phyloP scores from a whole-genome alignment of 2,113 vertebrate genomes.

The Pagrus major region DNA sequence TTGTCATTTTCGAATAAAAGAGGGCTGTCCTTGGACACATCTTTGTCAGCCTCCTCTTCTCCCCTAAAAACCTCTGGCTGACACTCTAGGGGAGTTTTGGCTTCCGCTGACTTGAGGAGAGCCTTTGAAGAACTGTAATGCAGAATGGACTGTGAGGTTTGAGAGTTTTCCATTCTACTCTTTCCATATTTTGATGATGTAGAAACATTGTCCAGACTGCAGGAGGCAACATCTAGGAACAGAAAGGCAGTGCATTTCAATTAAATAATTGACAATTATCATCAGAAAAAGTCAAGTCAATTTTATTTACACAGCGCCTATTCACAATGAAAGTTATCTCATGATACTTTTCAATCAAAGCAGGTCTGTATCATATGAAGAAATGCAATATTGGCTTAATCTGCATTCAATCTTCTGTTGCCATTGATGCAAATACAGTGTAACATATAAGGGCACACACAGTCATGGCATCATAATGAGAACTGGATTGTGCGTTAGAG shows the following conservation, averaged over 20 bases:
- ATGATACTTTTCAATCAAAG: too few relatives aligned
- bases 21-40: background rate
- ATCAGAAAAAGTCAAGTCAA: too few relatives aligned
- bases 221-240: constrained; percentile 58
- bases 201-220: background rate
- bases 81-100: background rate
- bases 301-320: too few relatives aligned
- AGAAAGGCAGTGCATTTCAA: background rate
- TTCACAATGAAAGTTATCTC: too few relatives aligned
- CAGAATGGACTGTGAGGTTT: background rate
- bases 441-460: background rate
- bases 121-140: background rate
- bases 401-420: background rate
- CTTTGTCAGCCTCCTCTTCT: background rate
- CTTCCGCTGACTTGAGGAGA: background rate
- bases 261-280: background rate
- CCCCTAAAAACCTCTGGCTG: background rate
- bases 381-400: background rate
- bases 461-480: too few relatives aligned
- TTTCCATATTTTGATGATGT: background rate
- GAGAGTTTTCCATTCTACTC: background rate
- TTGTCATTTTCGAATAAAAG: constrained; percentile 2
- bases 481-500: too few relatives aligned
- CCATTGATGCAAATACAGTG: background rate
- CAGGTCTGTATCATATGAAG: too few relatives aligned